Percentiles rank a stretch among this genome's conserved stretches.
Evolutionary conservation across 2,888 invertebrate genomes (phyloP).

Genomic region (Doris montereyensis): DNA sequence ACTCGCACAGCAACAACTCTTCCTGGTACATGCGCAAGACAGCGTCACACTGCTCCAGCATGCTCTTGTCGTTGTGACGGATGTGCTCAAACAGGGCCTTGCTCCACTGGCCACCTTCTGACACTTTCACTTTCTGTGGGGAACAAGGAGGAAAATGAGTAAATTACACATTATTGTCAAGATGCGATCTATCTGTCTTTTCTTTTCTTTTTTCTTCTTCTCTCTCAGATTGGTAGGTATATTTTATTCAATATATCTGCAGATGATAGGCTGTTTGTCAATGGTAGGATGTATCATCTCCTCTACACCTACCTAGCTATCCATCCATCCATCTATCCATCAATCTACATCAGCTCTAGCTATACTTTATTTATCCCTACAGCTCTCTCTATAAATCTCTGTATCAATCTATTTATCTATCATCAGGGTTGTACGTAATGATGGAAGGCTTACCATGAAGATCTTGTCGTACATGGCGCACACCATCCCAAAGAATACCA

Average conservation of each 20-base stretch:
- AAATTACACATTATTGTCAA: not conserved
- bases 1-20: constrained; percentile 90
- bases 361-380: no score
- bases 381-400: no score
- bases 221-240: no score
- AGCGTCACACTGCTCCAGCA: constrained; percentile 89
- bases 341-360: no score
- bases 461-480: constrained; percentile 88
- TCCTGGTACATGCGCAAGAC: constrained; percentile 87
- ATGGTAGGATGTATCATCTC: no score
- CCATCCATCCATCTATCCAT: no score
- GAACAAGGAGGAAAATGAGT: not conserved
- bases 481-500: constrained; percentile 88
- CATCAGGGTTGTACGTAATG: not conserved
- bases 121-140: constrained; percentile 77
- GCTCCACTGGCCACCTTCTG: constrained; percentile 80
- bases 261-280: no score
- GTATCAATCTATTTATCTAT: no score
- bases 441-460: constrained; percentile 82
- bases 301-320: no score
- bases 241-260: no score
- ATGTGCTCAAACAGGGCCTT: constrained; percentile 91
- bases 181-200: not conserved
- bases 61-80: constrained; percentile 91
- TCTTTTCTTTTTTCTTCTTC: not conserved